Base-by-base conservation (phyloP, 2,888 invertebrate species). In the Corbicula japonica region DNA sequence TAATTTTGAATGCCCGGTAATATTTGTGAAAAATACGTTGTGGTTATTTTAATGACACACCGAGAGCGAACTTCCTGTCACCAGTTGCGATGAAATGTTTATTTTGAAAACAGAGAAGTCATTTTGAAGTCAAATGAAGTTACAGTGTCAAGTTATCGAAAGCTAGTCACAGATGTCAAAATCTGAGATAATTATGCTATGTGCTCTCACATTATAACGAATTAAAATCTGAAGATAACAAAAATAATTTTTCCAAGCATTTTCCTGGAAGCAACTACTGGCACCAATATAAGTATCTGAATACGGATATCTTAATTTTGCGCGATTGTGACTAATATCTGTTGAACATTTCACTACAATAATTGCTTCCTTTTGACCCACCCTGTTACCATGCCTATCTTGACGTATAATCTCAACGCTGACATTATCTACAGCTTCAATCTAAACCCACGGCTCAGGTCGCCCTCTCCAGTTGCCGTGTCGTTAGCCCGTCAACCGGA, bases 381-480 rank as follows among this genome's bases (percentile, higher is more conserved):
- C 30, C 50, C 30, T 68, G 44, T 50, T 61, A 38, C 28, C 10
- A 62, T 38, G 30, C 35, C 46, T 72, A 77, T 77, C 77, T 77
- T 50, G 77, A 77, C 77, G 61, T 46, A 41, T 10, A 21, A 77
- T 77, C 77, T 68, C 8, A n/a, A 65, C 48, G 32, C 46, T 69
- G 69, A 69, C 69, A 54, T 44, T 69, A 69, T 69, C 69, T 10
- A 23, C 6, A 8, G 1, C 18, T 44, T 58, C 58, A 56, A 69
- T 69, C 69, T 58, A 58, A n/a, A 58, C 58, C 56, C 44, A 46
- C 69, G 28, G 48, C 56, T 69, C 58, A 46, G 21, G 56, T 56
- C 58, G 58, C 58, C 44, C 69, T 58, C 6, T 44, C 58, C 66
- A 66, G 30, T 32, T 32, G 44, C 69, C 69, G 48, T 69, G 58